Conservation (phyloP, 2,797 vertebrate genomes). For the Aulostomus chinensis region DNA sequence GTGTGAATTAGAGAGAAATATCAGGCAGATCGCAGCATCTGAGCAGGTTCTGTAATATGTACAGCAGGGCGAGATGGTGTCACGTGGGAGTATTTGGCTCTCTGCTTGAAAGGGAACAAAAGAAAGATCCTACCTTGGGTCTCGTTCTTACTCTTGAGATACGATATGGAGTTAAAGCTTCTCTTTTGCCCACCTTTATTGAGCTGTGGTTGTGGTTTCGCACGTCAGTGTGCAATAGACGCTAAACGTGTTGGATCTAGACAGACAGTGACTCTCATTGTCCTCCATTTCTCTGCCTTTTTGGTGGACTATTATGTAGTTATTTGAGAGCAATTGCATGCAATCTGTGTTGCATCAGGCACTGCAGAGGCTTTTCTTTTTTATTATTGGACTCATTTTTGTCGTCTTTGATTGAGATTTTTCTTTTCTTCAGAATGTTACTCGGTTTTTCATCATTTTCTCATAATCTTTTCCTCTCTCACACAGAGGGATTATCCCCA, state of each 20-base stretch:
- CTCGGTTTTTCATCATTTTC: slow-evolving; percentile 71
- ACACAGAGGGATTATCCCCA: slow-evolving; percentile 49
- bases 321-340: slow-evolving; percentile 32
- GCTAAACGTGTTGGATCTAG: slow-evolving; percentile 55
- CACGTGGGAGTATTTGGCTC: slow-evolving; percentile 48
- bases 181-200: slow-evolving; percentile 29
- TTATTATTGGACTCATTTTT: slow-evolving; percentile 9
- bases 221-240: slow-evolving; percentile 17
- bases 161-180: slow-evolving; percentile 23
- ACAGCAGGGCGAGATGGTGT: slow-evolving; percentile 15
- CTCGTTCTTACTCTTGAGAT: slow-evolving; percentile 31
- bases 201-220: slow-evolving; percentile 17
- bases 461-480: slow-evolving; percentile 41
- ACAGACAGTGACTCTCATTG: slow-evolving; percentile 23
- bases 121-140: slow-evolving; percentile 36
- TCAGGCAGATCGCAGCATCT: slow-evolving; percentile 23
- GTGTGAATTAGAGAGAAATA: slow-evolving; percentile 40
- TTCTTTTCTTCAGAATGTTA: slow-evolving; percentile 49
- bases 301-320: slow-evolving; percentile 6
- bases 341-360: slow-evolving; percentile 20
- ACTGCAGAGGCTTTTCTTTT: background rate
- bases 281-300: slow-evolving; percentile 12
- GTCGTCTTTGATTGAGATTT: slow-evolving; percentile 35
- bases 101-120: slow-evolving; percentile 59
- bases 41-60: slow-evolving; percentile 35